Evolutionary conservation across 1,140 invertebrate genomes (phyloP).

Genomic region (Anastrepha ludens): DNA sequence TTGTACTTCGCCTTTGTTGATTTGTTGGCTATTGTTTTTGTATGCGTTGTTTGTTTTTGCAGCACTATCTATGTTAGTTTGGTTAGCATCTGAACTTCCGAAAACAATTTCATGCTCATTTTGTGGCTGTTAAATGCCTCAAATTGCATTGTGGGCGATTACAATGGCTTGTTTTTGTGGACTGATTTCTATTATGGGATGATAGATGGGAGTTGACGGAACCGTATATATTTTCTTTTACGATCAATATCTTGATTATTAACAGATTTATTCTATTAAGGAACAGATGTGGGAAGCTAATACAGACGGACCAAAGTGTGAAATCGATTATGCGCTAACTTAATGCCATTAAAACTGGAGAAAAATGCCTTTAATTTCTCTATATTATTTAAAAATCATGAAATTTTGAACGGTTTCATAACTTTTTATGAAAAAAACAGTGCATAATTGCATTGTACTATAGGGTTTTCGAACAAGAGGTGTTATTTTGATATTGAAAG

Average conservation of each 20-base stretch:
- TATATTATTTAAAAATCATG: no score
- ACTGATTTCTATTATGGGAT: not conserved
- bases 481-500: no score
- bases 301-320: not conserved
- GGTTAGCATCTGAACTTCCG: conserved; percentile 53
- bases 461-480: no score
- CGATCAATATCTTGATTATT: not conserved
- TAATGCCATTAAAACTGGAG: not conserved
- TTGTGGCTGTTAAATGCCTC: conserved; percentile 50
- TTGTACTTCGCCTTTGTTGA: not conserved
- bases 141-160: conserved; percentile 15
- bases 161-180: not conserved
- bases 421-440: no score
- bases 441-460: no score
- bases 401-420: no score
- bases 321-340: not conserved
- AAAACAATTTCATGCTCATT: conserved; percentile 55
- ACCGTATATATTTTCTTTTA: not conserved
- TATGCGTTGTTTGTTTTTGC: not conserved
- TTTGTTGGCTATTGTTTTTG: not conserved
- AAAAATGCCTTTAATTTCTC: not conserved
- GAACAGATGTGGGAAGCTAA: not conserved
- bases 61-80: conserved; percentile 35
- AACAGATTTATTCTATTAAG: not conserved
- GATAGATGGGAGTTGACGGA: not conserved